phyloP scores from a whole-genome alignment of 1,140 invertebrate species.

The Pseudomyrmex pallidus region DNA sequence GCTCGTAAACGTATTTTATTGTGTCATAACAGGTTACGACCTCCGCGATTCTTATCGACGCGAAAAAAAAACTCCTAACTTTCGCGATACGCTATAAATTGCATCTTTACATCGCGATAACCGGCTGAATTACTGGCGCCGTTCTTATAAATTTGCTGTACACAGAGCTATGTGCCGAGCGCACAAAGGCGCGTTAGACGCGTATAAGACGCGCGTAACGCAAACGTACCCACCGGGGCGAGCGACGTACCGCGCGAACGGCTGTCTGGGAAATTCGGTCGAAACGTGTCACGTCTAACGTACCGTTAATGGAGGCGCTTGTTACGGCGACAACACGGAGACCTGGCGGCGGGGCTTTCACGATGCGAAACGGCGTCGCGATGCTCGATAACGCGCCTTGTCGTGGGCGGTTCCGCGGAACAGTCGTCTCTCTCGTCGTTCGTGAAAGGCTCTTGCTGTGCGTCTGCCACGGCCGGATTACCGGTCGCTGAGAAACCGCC shows the following conservation, averaged over 20 bases:
- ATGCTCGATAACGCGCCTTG: slow-evolving; percentile 70
- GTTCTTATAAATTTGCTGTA: not conserved
- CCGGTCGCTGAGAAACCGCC: slow-evolving; percentile 34
- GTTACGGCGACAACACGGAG: slow-evolving; percentile 67
- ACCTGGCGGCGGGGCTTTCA: slow-evolving; percentile 72
- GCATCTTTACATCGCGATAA: slow-evolving; percentile 52
- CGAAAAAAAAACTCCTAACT: slow-evolving; percentile 44
- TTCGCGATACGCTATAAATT: slow-evolving; percentile 44
- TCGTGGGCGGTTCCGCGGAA: slow-evolving; percentile 71
- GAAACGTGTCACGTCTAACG: slow-evolving; percentile 81
- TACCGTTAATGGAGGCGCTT: slow-evolving; percentile 82
- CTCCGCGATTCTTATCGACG: slow-evolving; percentile 29
- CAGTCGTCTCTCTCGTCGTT: slow-evolving; percentile 39
- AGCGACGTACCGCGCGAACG: slow-evolving; percentile 52
- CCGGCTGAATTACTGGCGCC: not conserved
- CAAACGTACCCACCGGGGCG: slow-evolving; percentile 64
- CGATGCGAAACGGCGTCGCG: slow-evolving; percentile 60
- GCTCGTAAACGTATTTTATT: slow-evolving; percentile 46
- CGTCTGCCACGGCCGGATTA: slow-evolving; percentile 54
- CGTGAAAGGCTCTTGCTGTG: slow-evolving; percentile 49
- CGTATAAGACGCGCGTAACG: slow-evolving; percentile 74
- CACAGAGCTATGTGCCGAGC: too few species aligned
- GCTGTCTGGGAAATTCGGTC: slow-evolving; percentile 75
- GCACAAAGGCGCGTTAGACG: not conserved
- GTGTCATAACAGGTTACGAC: slow-evolving; percentile 34